Conservation (phyloP, 2,888 invertebrate species). For the Nyleta sp. region DNA sequence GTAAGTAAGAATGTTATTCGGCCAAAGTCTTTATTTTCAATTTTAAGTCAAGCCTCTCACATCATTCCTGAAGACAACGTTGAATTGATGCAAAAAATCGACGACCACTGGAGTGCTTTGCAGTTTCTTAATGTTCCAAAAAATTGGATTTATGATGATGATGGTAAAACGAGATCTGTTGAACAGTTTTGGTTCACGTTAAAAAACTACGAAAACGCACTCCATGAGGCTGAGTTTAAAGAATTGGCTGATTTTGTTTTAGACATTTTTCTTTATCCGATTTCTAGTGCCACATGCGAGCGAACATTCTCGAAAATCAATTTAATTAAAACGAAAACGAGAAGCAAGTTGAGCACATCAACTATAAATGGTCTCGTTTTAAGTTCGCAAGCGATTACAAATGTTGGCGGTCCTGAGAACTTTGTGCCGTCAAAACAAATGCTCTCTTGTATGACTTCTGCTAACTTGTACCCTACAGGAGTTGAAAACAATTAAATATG, state of each 20-base stretch:
- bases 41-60: not conserved
- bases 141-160: not conserved
- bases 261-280: conserved; percentile 8
- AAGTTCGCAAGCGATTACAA: not conserved
- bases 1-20: not conserved
- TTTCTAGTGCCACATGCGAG: conserved; percentile 6
- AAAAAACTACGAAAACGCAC: not conserved
- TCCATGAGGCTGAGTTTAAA: not conserved
- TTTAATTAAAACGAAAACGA: not conserved
- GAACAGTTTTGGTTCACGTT: not conserved
- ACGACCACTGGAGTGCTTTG: not conserved
- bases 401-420: not conserved
- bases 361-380: not conserved
- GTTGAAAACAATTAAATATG: not conserved
- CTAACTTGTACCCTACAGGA: not conserved
- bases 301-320: conserved; percentile 3
- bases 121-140: not conserved
- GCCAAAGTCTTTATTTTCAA: not conserved
- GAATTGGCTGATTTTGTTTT: not conserved
- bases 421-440: conserved; percentile 1
- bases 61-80: conserved; percentile 5
- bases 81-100: conserved; percentile 2
- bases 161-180: not conserved
- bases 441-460: not conserved
- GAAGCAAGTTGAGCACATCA: not conserved